A percentile compares a stretch with the other conserved stretches of the same genome.
Evolutionary conservation across 2,888 invertebrate genomes (phyloP).

Genomic region (Ptilodon capucinus): DNA sequence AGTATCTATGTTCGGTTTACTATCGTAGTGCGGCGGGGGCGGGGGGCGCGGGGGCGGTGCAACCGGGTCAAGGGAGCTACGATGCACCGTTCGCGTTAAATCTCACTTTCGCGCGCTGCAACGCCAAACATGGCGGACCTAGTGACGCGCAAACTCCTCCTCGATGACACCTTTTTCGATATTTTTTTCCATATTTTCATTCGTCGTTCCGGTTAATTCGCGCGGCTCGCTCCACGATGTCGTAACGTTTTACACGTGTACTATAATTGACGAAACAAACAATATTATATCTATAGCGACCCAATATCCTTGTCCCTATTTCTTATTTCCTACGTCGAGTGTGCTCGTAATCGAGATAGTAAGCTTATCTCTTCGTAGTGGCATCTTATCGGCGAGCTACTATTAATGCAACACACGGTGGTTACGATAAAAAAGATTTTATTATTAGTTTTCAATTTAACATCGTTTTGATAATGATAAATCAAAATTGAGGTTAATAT

Average conservation of each 20-base stretch:
- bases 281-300: constrained; percentile 56
- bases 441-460: constrained; percentile 54
- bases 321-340: constrained; percentile 72
- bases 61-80: constrained; percentile 80
- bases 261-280: constrained; percentile 67
- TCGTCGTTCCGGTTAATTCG: constrained; percentile 24
- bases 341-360: constrained; percentile 71
- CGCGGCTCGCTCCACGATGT: constrained; percentile 38
- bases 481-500: constrained; percentile 17
- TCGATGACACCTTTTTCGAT: constrained; percentile 62
- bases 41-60: constrained; percentile 39
- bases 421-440: constrained; percentile 52
- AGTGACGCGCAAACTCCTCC: constrained; percentile 66
- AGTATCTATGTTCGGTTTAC: constrained; percentile 60
- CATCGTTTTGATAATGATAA: constrained; percentile 39
- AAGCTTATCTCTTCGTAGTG: constrained; percentile 58
- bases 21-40: constrained; percentile 61
- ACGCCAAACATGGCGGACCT: constrained; percentile 70
- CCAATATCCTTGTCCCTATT: constrained; percentile 78
- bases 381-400: constrained; percentile 66
- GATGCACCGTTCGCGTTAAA: constrained; percentile 81
- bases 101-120: constrained; percentile 82
- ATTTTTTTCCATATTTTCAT: constrained; percentile 25
- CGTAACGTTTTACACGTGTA: constrained; percentile 70
- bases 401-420: constrained; percentile 63